Percentiles rank a stretch among this genome's conserved stretches.
phyloP scores from a whole-genome alignment of 2,113 vertebrate genomes.

The Rattus rattus region DNA sequence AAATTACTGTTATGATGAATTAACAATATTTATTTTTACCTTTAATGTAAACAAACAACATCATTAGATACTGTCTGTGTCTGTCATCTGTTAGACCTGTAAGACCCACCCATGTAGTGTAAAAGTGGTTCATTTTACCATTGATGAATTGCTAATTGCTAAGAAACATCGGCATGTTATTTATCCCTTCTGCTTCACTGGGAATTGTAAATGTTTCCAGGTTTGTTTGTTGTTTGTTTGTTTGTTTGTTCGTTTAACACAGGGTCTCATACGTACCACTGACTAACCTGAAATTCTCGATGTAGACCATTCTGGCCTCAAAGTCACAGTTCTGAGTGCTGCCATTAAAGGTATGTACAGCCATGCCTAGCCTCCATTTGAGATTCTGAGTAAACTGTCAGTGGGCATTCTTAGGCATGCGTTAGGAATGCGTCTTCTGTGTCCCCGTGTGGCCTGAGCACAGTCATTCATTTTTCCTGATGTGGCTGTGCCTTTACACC shows the following conservation, averaged over 20 bases:
- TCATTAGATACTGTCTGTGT: background rate
- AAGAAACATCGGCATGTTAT: background rate
- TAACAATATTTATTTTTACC: background rate
- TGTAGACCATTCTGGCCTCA: background rate
- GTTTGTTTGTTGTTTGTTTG: background rate
- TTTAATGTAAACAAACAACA: background rate
- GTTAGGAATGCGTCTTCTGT: background rate
- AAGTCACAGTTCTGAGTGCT: background rate
- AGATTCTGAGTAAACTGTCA: background rate
- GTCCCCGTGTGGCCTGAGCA: background rate
- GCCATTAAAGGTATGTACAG: background rate
- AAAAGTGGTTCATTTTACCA: background rate
- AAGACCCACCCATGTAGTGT: background rate
- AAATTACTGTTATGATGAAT: background rate
- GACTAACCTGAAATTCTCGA: background rate
- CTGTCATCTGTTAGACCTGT: background rate
- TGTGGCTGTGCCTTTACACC: rapidly evolving
- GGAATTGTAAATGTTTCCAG: background rate
- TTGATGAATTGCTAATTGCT: background rate
- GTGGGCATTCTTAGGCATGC: background rate
- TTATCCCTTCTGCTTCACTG: background rate
- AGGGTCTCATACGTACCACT: background rate
- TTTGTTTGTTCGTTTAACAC: background rate
- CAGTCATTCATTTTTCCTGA: background rate
- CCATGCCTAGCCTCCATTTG: background rate